Percentiles rank a stretch among this genome's conserved stretches.
Evolutionary conservation across 2,797 vertebrate species (phyloP).

Genomic region (Tokudaia muenninki): DNA sequence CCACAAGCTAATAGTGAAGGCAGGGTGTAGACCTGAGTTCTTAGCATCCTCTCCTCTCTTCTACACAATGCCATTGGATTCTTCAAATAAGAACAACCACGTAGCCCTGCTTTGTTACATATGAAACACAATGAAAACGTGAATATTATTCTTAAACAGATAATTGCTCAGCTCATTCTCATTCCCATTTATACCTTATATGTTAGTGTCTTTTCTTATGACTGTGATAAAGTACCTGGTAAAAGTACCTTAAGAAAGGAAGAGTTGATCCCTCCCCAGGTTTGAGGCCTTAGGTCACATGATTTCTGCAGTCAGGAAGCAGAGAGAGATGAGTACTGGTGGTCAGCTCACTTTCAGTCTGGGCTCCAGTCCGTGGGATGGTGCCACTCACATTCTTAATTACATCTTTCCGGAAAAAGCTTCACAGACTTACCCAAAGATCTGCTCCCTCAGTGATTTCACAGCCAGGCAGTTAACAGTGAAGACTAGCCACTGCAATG

Average conservation of each 20-base stretch:
- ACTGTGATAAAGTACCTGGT: not conserved
- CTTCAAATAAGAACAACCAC: not conserved
- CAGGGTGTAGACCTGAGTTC: not conserved
- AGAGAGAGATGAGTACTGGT: not conserved
- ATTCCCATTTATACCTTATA: not conserved
- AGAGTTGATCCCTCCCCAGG: not conserved
- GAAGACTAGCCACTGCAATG: not conserved
- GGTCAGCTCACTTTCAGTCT: not conserved
- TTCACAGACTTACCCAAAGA: not conserved
- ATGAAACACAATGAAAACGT: not conserved
- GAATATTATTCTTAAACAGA: not conserved
- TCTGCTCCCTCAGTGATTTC: not conserved
- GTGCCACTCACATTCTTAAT: not conserved
- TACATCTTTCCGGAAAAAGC: not conserved
- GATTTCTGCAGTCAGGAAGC: not conserved
- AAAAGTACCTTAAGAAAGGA: not conserved
- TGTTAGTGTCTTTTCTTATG: not conserved
- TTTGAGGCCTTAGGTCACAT: not conserved
- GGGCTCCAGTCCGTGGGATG: not conserved
- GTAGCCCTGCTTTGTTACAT: not conserved
- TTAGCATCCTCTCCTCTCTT: not conserved
- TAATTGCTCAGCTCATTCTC: not conserved
- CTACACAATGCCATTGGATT: rapidly evolving
- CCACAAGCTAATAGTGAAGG: not conserved
- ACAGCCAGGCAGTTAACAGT: not conserved